These are phyloP conservation scores for Lates japonicus DNA, from an alignment of 2,797 vertebrate genomes.

Conservation along the genomic window DNA sequence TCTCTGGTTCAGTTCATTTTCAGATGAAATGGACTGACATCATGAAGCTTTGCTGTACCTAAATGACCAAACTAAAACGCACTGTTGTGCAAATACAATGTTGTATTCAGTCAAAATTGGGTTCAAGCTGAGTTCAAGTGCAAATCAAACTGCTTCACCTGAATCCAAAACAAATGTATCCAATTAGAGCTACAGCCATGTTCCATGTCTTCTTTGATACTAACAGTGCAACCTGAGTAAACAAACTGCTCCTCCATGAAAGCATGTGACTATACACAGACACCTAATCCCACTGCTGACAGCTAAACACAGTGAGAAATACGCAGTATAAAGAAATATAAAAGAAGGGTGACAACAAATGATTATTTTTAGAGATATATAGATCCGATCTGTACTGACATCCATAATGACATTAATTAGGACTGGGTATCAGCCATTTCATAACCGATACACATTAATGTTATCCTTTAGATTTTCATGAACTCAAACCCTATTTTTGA, in stretches of 20 bases:
- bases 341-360: not conserved
- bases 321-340: not conserved
- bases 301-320: not conserved
- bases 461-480: not conserved
- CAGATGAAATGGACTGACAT: too few relatives aligned
- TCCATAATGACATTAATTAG: not conserved
- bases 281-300: not conserved
- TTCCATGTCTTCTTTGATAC: not conserved
- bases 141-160: slow-evolving; percentile 4
- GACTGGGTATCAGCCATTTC: not conserved
- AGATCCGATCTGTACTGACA: not conserved
- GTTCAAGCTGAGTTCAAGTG: slow-evolving; percentile 26
- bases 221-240: not conserved
- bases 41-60: slow-evolving; percentile 7
- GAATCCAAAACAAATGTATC: slow-evolving; percentile 25
- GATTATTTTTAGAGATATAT: not conserved
- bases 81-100: not conserved
- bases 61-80: slow-evolving; percentile 15
- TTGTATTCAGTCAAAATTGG: not conserved
- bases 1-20: too few relatives aligned
- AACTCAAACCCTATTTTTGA: not conserved
- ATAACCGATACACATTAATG: not conserved
- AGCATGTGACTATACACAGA: slow-evolving; percentile 3
- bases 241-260: not conserved
- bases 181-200: slow-evolving; percentile 3